phyloP scores from a whole-genome alignment of 2,113 vertebrate species.

The Papio anubis region DNA sequence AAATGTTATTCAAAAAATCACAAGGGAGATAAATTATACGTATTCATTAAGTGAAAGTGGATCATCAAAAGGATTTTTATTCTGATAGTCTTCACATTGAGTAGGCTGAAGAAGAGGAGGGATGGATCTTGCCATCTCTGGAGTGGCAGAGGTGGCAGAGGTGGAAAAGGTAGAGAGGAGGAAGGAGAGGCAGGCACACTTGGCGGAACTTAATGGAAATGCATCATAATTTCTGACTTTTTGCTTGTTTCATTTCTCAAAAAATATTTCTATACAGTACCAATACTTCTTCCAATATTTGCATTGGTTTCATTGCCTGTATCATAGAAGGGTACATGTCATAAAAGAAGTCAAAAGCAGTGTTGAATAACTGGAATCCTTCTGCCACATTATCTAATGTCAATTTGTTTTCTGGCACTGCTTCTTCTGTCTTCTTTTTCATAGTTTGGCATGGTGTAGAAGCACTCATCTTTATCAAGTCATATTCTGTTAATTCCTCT shows the following conservation, averaged over 20 bases:
- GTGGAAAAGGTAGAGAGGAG: not conserved
- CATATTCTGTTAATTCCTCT: not conserved
- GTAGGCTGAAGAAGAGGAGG: not conserved
- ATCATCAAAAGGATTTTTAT: not conserved
- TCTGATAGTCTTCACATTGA: not conserved
- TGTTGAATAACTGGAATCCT: not conserved
- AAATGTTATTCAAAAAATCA: not conserved
- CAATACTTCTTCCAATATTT: not conserved
- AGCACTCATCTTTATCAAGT: not conserved
- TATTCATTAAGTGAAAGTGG: not conserved
- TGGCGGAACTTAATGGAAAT: not conserved
- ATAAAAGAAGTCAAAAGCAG: not conserved
- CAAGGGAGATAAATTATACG: not conserved
- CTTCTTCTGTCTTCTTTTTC: not conserved
- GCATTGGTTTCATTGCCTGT: not conserved
- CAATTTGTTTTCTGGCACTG: not conserved
- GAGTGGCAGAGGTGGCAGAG: not conserved
- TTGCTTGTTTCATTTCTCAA: not conserved
- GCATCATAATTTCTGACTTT: not conserved
- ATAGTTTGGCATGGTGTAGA: not conserved
- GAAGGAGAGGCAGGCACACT: not conserved
- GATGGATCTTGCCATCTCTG: not conserved
- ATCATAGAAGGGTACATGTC: not conserved
- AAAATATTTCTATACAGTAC: not conserved
- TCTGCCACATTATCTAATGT: not conserved